A percentile compares a stretch with the other conserved stretches of the same genome.
phyloP scores from a whole-genome alignment of 2,888 invertebrate species.

The Nomada goodeniana region DNA sequence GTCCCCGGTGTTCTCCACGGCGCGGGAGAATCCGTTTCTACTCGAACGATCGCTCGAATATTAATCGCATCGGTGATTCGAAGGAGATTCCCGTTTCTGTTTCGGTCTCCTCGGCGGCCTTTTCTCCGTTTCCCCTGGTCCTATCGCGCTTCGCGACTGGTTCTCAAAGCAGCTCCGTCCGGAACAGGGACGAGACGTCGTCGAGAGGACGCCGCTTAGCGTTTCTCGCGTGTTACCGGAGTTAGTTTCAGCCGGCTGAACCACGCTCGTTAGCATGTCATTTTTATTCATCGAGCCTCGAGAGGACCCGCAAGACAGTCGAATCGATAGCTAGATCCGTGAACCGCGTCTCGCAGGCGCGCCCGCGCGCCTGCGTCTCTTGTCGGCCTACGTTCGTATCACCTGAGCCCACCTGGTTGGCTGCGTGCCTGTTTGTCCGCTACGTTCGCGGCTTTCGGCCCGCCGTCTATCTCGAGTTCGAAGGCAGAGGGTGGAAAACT shows the following conservation, averaged over 20 bases:
- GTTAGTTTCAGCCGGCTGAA: slow-evolving; percentile 58
- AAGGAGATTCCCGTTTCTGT: slow-evolving; percentile 30
- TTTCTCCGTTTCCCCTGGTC: slow-evolving; percentile 24
- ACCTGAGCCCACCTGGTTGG: background rate
- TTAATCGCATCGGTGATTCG: slow-evolving; percentile 74
- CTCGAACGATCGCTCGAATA: slow-evolving; percentile 78
- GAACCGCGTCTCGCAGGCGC: slow-evolving; percentile 48
- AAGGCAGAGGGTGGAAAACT: background rate
- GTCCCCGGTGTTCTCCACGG: slow-evolving; percentile 20
- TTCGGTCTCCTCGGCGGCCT: slow-evolving; percentile 32
- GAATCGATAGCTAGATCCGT: slow-evolving; percentile 60
- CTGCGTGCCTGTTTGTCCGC: background rate
- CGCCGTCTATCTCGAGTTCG: background rate
- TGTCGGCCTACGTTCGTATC: slow-evolving; percentile 4
- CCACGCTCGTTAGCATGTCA: slow-evolving; percentile 78
- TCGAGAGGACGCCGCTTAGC: slow-evolving; percentile 32
- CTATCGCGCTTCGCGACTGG: slow-evolving; percentile 25
- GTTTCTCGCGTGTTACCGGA: slow-evolving; percentile 50
- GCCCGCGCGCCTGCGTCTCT: slow-evolving; percentile 51
- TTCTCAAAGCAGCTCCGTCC: slow-evolving; percentile 20
- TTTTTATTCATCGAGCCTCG: slow-evolving; percentile 77
- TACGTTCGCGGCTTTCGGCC: no score
- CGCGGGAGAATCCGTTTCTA: slow-evolving; percentile 61
- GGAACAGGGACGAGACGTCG: background rate
- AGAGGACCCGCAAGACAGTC: slow-evolving; percentile 58